Percentiles rank a stretch among this genome's conserved stretches.
These are phyloP conservation scores for Bubo blakistoni DNA, from an alignment of 2,113 vertebrate species.

Conservation along the genomic window DNA sequence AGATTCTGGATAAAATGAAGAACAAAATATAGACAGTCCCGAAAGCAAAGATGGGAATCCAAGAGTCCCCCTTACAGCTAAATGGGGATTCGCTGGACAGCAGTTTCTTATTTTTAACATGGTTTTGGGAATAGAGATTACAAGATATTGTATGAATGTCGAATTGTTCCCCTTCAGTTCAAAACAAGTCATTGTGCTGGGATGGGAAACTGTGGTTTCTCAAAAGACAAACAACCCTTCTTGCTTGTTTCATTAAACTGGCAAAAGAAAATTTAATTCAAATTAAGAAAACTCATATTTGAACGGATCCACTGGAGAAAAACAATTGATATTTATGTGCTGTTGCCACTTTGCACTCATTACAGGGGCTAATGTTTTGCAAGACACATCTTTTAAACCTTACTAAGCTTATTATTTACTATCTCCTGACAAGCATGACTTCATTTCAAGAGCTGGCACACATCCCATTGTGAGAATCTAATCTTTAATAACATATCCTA, in stretches of 20 bases:
- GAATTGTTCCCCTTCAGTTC: background rate
- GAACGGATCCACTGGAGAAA: background rate
- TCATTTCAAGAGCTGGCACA: constrained; percentile 39
- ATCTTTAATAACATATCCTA: constrained; percentile 45
- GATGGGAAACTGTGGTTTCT: constrained; percentile 23
- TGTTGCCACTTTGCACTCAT: constrained; percentile 40
- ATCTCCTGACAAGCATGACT: constrained; percentile 44
- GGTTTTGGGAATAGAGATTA: constrained; percentile 13
- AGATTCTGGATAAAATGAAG: background rate
- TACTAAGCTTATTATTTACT: constrained; percentile 60
- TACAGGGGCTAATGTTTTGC: constrained; percentile 44
- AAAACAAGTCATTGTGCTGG: constrained; percentile 30
- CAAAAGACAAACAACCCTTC: constrained; percentile 11
- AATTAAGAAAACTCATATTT: constrained; percentile 39
- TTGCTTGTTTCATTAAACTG: constrained; percentile 31
- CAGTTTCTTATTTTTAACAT: background rate
- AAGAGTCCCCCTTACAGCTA: background rate
- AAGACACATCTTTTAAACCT: constrained; percentile 54
- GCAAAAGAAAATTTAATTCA: constrained; percentile 25
- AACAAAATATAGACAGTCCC: background rate
- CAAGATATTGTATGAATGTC: background rate
- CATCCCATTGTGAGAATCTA: constrained; percentile 26
- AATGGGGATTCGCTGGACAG: background rate
- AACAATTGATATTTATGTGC: constrained; percentile 31
- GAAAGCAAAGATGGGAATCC: background rate